Evolutionary conservation across 23 tunicate species (phyloP).

Genomic region (Ciona savignyi): DNA sequence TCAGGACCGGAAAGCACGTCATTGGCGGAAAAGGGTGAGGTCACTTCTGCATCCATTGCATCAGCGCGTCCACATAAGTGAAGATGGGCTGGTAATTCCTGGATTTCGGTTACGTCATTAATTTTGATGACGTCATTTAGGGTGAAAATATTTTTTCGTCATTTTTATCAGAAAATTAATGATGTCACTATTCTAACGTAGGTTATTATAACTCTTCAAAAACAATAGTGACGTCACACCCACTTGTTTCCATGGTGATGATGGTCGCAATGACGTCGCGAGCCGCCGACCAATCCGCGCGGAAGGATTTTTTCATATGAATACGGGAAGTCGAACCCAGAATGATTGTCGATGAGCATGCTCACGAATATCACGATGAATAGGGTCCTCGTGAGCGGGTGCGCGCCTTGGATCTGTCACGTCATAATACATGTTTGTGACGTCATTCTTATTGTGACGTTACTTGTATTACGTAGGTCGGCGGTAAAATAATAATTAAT

Average conservation of each 20-base stretch:
- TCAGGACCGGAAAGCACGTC: conserved; percentile 4
- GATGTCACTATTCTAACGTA: too few relatives aligned
- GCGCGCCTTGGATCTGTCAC: conserved; percentile 59
- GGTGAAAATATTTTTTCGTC: too few relatives aligned
- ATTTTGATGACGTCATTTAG: background rate
- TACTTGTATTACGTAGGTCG: background rate
- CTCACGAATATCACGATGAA: conserved; percentile 33
- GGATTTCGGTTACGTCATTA: conserved; percentile 4
- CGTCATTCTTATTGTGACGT: background rate
- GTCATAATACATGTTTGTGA: background rate
- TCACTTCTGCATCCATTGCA: too few relatives aligned
- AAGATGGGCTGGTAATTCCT: conserved; percentile 70
- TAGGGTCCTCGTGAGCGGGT: conserved; percentile 56
- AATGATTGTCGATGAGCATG: conserved; percentile 56
- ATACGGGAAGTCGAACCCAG: conserved; percentile 76
- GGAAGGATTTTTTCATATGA: conserved; percentile 42
- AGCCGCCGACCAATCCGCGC: conserved; percentile 28
- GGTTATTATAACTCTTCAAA: too few relatives aligned
- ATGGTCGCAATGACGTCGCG: conserved; percentile 40
- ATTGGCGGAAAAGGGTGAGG: too few relatives aligned
- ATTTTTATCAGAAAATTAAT: too few relatives aligned
- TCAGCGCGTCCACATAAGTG: conserved; percentile 51
- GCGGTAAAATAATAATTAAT: too few relatives aligned
- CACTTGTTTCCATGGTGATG: conserved; percentile 11
- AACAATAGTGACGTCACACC: too few relatives aligned